Conservation (phyloP, 2,113 vertebrate genomes). For the Pedetes capensis region DNA sequence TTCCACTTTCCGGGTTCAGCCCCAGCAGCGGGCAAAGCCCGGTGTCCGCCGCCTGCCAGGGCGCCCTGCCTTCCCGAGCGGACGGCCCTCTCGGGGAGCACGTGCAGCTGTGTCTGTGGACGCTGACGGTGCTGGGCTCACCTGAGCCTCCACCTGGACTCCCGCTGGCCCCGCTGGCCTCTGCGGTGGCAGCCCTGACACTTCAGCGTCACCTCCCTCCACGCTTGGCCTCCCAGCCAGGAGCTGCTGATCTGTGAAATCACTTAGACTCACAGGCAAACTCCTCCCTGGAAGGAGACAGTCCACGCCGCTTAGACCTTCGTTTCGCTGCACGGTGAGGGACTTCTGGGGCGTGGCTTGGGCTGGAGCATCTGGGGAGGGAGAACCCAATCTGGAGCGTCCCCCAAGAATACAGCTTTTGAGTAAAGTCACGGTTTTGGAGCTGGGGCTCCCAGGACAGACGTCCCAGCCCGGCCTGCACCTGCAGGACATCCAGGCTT, state of each 20-base stretch:
- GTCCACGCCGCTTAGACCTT: neutral
- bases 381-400: neutral
- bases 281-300: neutral
- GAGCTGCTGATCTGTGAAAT: neutral
- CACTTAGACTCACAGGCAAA: neutral
- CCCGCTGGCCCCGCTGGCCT: neutral
- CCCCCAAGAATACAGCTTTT: neutral
- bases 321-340: fast-evolving
- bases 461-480: fast-evolving
- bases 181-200: neutral
- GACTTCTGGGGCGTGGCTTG: fast-evolving
- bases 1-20: neutral
- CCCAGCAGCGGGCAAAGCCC: neutral
- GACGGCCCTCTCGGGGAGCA: neutral
- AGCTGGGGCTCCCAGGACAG: fast-evolving
- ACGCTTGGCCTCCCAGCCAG: neutral
- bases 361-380: neutral
- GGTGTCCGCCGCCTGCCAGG: neutral
- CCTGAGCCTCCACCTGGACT: too few relatives aligned
- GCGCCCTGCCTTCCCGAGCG: neutral
- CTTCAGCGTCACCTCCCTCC: neutral
- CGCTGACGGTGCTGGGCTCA: neutral
- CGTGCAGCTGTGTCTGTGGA: neutral
- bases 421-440: too few relatives aligned
- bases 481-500: neutral